A percentile compares a stretch with the other conserved stretches of the same genome.
These are phyloP conservation scores for Heteractis magnifica DNA, from an alignment of 92 coral and sea anemone genomes.

Conservation along the genomic window DNA sequence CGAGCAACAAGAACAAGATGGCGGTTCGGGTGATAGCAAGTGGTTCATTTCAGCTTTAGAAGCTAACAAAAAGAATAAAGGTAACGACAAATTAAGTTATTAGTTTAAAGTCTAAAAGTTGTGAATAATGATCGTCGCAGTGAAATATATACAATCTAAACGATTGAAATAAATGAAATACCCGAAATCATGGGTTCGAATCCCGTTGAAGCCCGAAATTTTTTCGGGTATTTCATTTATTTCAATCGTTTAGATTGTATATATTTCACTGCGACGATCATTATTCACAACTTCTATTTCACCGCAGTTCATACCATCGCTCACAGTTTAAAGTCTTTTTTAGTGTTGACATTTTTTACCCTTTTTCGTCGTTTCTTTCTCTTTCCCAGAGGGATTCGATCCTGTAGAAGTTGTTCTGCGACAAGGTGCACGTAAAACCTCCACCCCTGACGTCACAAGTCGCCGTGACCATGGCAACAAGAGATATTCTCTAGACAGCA, in stretches of 20 bases:
- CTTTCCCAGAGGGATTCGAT: conserved; percentile 51
- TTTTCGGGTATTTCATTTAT: too few relatives aligned
- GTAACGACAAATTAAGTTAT: conserved; percentile 6
- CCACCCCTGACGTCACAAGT: conserved; percentile 37
- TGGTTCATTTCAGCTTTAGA: conserved; percentile 55
- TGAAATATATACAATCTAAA: too few relatives aligned
- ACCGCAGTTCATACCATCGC: too few relatives aligned
- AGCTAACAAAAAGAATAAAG: conserved; percentile 38
- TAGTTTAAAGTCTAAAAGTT: background rate
- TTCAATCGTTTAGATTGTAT: too few relatives aligned
- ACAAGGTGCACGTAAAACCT: conserved; percentile 32
- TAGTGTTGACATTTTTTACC: background rate
- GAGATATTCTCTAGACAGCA: conserved; percentile 5
- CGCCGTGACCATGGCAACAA: conserved; percentile 27
- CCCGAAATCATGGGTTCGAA: too few relatives aligned
- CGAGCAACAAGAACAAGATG: conserved; percentile 48
- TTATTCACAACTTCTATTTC: too few relatives aligned
- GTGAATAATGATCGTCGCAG: too few relatives aligned
- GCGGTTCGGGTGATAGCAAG: conserved; percentile 29
- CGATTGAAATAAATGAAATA: too few relatives aligned
- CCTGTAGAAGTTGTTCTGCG: conserved; percentile 63
- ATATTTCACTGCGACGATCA: too few relatives aligned
- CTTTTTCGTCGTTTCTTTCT: background rate
- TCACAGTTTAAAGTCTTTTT: too few relatives aligned
- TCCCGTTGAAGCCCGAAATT: too few relatives aligned